phyloP scores from a whole-genome alignment of 2,113 vertebrate genomes.

The Nothoprocta perdicaria region DNA sequence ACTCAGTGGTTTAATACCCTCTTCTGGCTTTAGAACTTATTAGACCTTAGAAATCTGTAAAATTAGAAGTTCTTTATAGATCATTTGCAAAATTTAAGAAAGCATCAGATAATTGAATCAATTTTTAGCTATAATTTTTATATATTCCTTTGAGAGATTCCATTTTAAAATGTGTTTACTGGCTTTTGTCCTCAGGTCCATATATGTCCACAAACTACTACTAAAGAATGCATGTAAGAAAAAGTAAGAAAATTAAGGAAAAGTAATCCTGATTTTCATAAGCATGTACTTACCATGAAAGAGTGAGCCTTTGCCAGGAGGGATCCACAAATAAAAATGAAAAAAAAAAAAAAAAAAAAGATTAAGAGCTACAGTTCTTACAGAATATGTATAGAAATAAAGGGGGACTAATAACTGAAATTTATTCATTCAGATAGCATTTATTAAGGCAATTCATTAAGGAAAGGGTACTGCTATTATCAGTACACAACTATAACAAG shows the following conservation, averaged over 20 bases:
- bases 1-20: background rate
- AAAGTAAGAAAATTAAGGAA: background rate
- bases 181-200: background rate
- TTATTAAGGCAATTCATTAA: slow-evolving; percentile 6
- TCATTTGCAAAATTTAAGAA: background rate
- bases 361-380: background rate
- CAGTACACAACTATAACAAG: background rate
- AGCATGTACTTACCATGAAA: background rate
- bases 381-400: background rate
- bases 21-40: background rate
- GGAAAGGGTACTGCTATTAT: background rate
- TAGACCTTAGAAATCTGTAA: background rate
- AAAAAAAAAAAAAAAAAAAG: background rate
- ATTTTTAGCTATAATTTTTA: background rate
- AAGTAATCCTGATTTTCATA: background rate
- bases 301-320: background rate
- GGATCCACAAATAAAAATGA: background rate
- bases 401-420: background rate
- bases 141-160: background rate
- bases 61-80: background rate
- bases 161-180: background rate
- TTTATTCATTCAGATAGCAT: background rate
- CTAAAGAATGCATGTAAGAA: background rate
- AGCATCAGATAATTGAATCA: background rate
- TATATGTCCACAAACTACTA: background rate